Evolutionary conservation across 1,140 invertebrate genomes (phyloP).

Genomic region (Ectropis grisescens): DNA sequence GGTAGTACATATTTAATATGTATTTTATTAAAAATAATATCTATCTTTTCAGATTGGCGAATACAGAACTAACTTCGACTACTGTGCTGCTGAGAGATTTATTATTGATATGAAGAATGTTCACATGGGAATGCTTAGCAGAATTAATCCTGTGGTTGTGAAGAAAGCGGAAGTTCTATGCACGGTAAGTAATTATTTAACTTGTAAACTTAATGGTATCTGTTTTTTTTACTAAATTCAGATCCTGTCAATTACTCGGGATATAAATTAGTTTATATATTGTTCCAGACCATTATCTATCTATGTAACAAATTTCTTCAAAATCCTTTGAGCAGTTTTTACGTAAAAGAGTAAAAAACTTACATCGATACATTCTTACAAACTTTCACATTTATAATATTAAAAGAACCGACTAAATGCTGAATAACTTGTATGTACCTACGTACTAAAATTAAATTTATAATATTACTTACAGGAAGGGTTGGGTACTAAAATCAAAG

Average conservation of each 20-base stretch:
- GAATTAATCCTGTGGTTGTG: constrained; percentile 25
- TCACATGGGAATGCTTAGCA: constrained; percentile 24
- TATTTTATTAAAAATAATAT: too few species aligned
- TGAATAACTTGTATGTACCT: constrained; percentile 10
- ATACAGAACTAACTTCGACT: constrained; percentile 37
- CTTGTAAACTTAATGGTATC: too few species aligned
- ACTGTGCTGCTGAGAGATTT: constrained; percentile 22
- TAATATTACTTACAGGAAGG: constrained; percentile 61
- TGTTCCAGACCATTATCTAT: too few species aligned
- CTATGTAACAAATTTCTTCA: too few species aligned
- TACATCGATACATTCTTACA: too few species aligned
- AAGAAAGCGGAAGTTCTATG: constrained; percentile 28
- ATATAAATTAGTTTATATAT: too few species aligned
- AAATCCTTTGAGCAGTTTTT: too few species aligned
- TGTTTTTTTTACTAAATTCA: background rate
- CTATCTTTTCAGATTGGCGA: constrained; percentile 50
- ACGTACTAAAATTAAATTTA: too few species aligned
- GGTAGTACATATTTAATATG: too few species aligned
- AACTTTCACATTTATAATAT: too few species aligned
- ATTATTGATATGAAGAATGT: constrained; percentile 41
- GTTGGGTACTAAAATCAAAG: constrained; percentile 73
- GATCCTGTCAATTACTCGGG: background rate
- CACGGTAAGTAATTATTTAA: constrained; percentile 16
- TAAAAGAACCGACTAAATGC: background rate
- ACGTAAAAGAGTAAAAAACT: too few species aligned